These are phyloP conservation scores for Lineus longissimus DNA, from an alignment of 1,140 invertebrate genomes.

Conservation along the genomic window DNA sequence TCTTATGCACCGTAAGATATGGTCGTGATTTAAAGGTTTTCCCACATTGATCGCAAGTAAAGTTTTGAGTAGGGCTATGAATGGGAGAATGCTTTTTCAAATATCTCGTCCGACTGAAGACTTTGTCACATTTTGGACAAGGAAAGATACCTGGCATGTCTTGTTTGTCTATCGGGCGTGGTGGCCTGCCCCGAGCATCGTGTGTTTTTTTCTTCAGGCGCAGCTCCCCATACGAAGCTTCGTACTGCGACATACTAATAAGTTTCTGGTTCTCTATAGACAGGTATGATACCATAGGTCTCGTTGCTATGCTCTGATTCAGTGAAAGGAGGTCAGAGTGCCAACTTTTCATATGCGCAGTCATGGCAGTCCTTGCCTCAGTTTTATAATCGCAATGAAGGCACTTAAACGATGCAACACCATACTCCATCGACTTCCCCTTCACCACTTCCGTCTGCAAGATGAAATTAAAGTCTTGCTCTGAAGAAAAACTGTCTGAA, in stretches of 20 bases:
- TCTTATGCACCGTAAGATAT: slow-evolving; percentile 34
- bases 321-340: slow-evolving; percentile 29
- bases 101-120: slow-evolving; percentile 41
- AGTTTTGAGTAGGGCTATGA: slow-evolving; percentile 32
- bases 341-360: slow-evolving; percentile 33
- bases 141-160: slow-evolving; percentile 37
- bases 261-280: neutral
- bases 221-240: neutral
- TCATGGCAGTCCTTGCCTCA: slow-evolving; percentile 30
- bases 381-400: slow-evolving; percentile 35
- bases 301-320: slow-evolving; percentile 22
- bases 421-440: slow-evolving; percentile 22
- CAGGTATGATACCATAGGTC: slow-evolving; percentile 1
- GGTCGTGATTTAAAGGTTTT: slow-evolving; percentile 42
- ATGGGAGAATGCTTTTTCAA: slow-evolving; percentile 35
- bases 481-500: too few species aligned
- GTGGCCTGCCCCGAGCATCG: neutral
- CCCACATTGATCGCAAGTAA: slow-evolving; percentile 42
- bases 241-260: neutral
- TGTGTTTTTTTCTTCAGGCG: neutral
- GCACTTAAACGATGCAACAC: slow-evolving; percentile 31
- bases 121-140: slow-evolving; percentile 40
- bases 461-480: slow-evolving; percentile 37
- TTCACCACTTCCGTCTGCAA: slow-evolving; percentile 21
- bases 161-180: slow-evolving; percentile 36